Conservation (phyloP, 2,888 invertebrate species). For the Drosophila mulleri region DNA sequence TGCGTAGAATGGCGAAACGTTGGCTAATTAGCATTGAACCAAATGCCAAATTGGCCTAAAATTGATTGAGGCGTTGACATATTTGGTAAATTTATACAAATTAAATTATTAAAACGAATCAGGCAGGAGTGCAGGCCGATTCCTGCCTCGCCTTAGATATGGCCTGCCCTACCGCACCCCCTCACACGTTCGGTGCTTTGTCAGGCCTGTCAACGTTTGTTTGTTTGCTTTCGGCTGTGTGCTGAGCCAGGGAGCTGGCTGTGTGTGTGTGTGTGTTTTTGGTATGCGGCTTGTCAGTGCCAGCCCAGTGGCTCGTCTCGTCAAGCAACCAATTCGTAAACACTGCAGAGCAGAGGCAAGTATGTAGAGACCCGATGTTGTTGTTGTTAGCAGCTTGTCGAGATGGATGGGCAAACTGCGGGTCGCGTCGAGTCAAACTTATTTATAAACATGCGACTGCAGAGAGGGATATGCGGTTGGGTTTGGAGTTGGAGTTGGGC, state of each 20-base stretch:
- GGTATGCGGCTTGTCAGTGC: constrained; percentile 73
- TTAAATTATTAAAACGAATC: constrained; percentile 70
- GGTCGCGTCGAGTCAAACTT: constrained; percentile 60
- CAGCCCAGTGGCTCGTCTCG: constrained; percentile 62
- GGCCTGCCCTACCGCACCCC: background rate
- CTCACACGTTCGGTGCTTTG: constrained; percentile 12
- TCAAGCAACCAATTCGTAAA: constrained; percentile 25
- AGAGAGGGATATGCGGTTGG: constrained; percentile 22
- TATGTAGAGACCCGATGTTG: constrained; percentile 4
- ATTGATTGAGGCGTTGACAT: constrained; percentile 66
- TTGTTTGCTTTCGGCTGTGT: constrained; percentile 38
- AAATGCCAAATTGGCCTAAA: constrained; percentile 40
- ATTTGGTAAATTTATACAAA: constrained; percentile 78
- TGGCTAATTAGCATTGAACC: constrained; percentile 47
- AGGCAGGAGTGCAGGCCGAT: background rate
- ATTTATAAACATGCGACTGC: constrained; percentile 60
- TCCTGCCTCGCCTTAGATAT: background rate
- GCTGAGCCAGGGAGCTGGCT: constrained; percentile 46
- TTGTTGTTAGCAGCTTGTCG: constrained; percentile 39
- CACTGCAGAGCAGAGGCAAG: background rate
- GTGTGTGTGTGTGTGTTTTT: constrained; percentile 25
- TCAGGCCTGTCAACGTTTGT: constrained; percentile 53
- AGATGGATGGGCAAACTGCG: constrained; percentile 59
- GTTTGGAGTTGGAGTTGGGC: constrained; percentile 7
- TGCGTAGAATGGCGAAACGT: constrained; percentile 35